Percentiles rank a stretch among this genome's conserved stretches.
phyloP scores from a whole-genome alignment of 2,797 vertebrate genomes.

The Amazona ochrocephala region DNA sequence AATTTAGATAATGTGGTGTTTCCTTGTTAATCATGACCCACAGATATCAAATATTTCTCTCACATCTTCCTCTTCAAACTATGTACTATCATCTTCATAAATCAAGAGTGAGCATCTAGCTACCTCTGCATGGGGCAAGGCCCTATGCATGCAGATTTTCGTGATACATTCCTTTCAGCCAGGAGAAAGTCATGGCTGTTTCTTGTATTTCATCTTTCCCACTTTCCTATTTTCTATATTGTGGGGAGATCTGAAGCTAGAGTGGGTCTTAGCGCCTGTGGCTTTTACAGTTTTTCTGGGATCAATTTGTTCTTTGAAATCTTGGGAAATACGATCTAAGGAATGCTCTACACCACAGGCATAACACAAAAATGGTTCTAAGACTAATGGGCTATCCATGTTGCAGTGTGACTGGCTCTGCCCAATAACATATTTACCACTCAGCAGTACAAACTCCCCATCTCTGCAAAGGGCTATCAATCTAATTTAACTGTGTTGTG shows the following conservation, averaged over 20 bases:
- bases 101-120: background rate
- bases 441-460: background rate
- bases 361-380: background rate
- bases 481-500: background rate
- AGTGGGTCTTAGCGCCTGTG: background rate
- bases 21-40: conserved; percentile 32
- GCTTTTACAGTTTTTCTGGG: background rate
- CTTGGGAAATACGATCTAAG: background rate
- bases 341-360: background rate
- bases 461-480: background rate
- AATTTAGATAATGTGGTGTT: conserved; percentile 49
- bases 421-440: background rate
- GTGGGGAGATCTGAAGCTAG: background rate
- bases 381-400: background rate
- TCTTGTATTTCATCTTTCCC: background rate
- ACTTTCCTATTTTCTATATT: background rate
- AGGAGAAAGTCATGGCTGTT: background rate
- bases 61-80: background rate
- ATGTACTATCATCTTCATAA: background rate
- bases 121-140: background rate
- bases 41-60: conserved; percentile 36
- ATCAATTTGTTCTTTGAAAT: background rate
- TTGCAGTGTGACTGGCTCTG: background rate
- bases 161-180: background rate
- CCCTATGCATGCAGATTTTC: background rate